Conservation (phyloP, 1,140 invertebrate species). For the Neotoxoptera formosana region DNA sequence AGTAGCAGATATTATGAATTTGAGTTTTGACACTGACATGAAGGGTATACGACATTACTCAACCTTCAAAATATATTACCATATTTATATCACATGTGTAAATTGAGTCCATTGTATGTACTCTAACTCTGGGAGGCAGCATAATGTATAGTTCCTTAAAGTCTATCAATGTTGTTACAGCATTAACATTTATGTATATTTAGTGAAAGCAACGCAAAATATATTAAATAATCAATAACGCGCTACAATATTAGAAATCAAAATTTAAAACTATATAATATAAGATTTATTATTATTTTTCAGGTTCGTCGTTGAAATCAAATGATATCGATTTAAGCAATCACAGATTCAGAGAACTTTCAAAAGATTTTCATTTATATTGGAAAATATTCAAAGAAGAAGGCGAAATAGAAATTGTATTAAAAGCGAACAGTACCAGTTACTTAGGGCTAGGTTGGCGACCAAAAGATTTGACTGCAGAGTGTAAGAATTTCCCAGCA, state of each 20-base stretch:
- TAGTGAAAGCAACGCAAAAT: neutral
- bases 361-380: conserved; percentile 77
- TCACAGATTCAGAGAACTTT: conserved; percentile 76
- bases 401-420: conserved; percentile 83
- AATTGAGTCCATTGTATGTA: conserved; percentile 35
- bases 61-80: conserved; percentile 3
- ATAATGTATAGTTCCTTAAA: neutral
- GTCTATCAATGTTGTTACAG: neutral
- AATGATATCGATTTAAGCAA: conserved; percentile 72
- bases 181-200: neutral
- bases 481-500: conserved; percentile 80
- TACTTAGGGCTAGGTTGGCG: conserved; percentile 89
- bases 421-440: conserved; percentile 82
- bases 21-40: neutral
- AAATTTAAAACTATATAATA: neutral
- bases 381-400: conserved; percentile 83
- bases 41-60: neutral
- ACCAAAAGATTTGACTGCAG: conserved; percentile 73
- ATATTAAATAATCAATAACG: neutral
- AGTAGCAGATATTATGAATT: neutral
- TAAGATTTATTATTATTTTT: conserved; percentile 60
- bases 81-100: conserved; percentile 30
- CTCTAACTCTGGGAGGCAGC: neutral
- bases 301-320: conserved; percentile 73
- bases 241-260: neutral